Evolutionary conservation across 2,113 vertebrate species (phyloP), one percentile per base, ranked within the genome.

Genomic region (Taurulus bubalis): DNA sequence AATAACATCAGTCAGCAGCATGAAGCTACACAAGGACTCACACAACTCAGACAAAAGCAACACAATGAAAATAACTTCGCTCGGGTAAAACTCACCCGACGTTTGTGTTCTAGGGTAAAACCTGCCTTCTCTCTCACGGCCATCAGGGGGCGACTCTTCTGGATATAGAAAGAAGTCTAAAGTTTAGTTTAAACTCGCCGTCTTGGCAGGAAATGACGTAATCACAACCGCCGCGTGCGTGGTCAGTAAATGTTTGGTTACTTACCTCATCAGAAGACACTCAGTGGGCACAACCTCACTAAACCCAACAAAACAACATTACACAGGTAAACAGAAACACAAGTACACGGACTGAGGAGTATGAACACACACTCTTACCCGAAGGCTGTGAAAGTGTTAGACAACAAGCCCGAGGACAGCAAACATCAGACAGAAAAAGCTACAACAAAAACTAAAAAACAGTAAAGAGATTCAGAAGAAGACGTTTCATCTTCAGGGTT

Each of bases 401-500:
- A 28, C 62, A 68, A 36, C 4, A 40, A 11, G 34, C 40, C 64
- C 12, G 74, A 77, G 40, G 69, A 72, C 26, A 15, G 68, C 6
- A 12, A 67, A 55, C 26, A 74, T 77, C 24, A 64, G 32, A 74
- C 55, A 42, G 1, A 53, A 22, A 45, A 28, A 0, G 4, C 9
- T 28, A 9, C 10, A 45, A 42, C 3, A 42, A 3, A 42, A 45
- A 73, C 38, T 3, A 36, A 10, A 63, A 74, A 45, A 53, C 56
- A n/a, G 42, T 22, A n/a, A n/a, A 63, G 56, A 47, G 40, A 53
- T 64, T 49, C 56, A 55, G 55, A 59, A 1, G 30, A 66, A 70
- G 68, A 26, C 8, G 45, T 68, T 68, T 58, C 58, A 59, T 75
- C 65, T 26, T 15, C 22, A 40, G 42, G 16, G 4, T 86, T 51